Evolutionary conservation across 35 echinoderm and acorn worm species (phyloP).

Genomic region (Lytechinus pictus): DNA sequence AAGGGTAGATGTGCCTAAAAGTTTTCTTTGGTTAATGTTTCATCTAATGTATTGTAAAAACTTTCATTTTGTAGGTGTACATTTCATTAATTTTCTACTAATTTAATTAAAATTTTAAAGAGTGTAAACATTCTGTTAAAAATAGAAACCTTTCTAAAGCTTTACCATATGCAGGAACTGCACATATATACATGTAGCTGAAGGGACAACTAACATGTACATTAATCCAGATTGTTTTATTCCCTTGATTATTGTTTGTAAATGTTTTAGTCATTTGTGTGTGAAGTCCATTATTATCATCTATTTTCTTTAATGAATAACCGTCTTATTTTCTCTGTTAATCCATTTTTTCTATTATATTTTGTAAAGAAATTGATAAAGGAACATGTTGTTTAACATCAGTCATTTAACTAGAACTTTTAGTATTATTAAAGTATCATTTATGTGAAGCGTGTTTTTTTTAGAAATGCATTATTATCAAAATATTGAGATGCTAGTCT

Average conservation of each 20-base stretch:
- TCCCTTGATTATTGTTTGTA: not conserved
- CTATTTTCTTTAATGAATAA: not conserved
- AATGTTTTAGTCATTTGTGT: slow-evolving; percentile 4
- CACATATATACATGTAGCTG: not conserved
- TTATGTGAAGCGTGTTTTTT: not conserved
- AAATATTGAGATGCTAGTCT: not conserved
- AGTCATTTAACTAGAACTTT: not conserved
- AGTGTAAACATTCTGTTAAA: not conserved
- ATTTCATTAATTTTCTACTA: not conserved
- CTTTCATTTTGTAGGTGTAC: not conserved
- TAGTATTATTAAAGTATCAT: not conserved
- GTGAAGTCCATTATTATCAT: not conserved
- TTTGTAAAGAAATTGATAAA: not conserved
- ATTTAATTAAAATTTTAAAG: not conserved
- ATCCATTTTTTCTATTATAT: not conserved
- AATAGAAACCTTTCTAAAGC: not conserved
- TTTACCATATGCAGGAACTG: not conserved
- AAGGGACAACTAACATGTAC: not conserved
- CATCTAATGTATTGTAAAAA: not conserved
- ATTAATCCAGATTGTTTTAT: too few relatives aligned
- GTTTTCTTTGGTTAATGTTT: too few relatives aligned
- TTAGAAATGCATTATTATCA: not conserved
- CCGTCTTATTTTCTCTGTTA: not conserved
- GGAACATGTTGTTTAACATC: not conserved
- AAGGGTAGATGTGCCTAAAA: too few relatives aligned